Evolutionary conservation across 1,140 invertebrate species (phyloP).

Genomic region (Probaryconus sp.): DNA sequence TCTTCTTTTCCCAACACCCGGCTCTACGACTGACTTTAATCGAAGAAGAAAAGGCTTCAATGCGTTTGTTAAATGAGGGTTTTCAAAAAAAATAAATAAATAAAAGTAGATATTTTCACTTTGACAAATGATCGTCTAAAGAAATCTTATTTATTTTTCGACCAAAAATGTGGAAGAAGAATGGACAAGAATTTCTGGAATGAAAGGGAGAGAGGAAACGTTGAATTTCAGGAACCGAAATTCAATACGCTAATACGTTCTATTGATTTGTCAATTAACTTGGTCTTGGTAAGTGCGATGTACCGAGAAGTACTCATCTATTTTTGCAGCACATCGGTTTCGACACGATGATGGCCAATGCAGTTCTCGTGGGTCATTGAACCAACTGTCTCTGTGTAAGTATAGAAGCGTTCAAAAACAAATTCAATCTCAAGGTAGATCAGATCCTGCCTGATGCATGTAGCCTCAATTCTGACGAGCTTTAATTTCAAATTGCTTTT

Average conservation of each 20-base stretch:
- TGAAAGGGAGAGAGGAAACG: too few species aligned
- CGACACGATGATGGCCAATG: slow-evolving; percentile 54
- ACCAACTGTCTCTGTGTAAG: slow-evolving; percentile 24
- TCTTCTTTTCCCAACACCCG: not conserved
- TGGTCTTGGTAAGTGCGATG: slow-evolving; percentile 45
- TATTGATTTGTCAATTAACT: slow-evolving; percentile 54
- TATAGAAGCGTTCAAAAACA: slow-evolving; percentile 14
- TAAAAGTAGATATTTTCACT: too few species aligned
- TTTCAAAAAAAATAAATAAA: too few species aligned
- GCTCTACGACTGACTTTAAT: slow-evolving; percentile 7
- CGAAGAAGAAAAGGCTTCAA: slow-evolving; percentile 11
- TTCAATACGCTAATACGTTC: slow-evolving; percentile 35
- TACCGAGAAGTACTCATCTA: slow-evolving; percentile 46
- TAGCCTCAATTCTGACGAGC: slow-evolving; percentile 2
- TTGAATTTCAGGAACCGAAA: not conserved
- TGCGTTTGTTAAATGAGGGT: not conserved
- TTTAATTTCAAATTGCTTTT: not conserved
- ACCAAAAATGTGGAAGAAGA: too few species aligned
- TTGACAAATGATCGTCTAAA: too few species aligned
- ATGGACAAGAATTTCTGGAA: too few species aligned
- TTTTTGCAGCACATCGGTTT: slow-evolving; percentile 51
- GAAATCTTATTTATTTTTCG: too few species aligned
- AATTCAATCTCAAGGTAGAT: slow-evolving; percentile 1
- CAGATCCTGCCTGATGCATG: not conserved
- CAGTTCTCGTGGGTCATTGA: slow-evolving; percentile 46